Evolutionary conservation across 92 coral and sea anemone species (phyloP).

Genomic region (Umimayanthus kanabou): DNA sequence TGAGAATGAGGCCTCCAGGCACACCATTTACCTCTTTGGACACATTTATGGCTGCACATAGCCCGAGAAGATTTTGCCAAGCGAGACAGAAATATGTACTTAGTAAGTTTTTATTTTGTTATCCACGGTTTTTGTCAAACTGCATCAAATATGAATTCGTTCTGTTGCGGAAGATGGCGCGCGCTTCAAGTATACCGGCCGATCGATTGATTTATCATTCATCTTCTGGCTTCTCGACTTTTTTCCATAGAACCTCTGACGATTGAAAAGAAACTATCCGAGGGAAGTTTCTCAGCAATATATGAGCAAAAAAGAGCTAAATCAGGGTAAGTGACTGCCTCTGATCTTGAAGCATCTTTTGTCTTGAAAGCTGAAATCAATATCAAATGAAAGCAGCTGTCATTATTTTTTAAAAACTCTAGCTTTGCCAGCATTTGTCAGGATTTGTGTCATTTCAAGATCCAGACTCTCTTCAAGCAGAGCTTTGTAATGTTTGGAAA

Average conservation of each 20-base stretch:
- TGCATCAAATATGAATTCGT: not conserved
- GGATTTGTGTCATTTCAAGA: too few relatives aligned
- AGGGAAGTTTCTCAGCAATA: constrained; percentile 68
- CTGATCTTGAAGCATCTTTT: not conserved
- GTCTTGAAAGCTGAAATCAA: not conserved
- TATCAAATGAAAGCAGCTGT: too few relatives aligned
- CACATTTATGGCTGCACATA: constrained; percentile 97
- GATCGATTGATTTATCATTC: too few relatives aligned
- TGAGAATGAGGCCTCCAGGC: constrained; percentile 83
- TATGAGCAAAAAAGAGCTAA: constrained; percentile 57
- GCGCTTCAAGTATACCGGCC: not conserved
- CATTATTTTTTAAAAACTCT: too few relatives aligned
- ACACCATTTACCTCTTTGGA: constrained; percentile 86
- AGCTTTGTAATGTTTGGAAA: too few relatives aligned
- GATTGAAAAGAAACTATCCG: constrained; percentile 75
- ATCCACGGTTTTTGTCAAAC: not conserved
- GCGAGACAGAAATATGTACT: constrained; percentile 88
- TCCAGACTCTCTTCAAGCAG: too few relatives aligned
- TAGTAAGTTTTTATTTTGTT: constrained; percentile 60
- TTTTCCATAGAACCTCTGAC: constrained; percentile 77
- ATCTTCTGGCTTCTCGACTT: not conserved
- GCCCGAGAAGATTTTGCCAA: constrained; percentile 88
- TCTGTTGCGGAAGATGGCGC: not conserved
- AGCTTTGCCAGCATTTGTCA: too few relatives aligned
- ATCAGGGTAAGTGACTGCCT: constrained; percentile 55